Base-by-base conservation (phyloP, 2,113 vertebrate species). In the Dipodomys stephensi region DNA sequence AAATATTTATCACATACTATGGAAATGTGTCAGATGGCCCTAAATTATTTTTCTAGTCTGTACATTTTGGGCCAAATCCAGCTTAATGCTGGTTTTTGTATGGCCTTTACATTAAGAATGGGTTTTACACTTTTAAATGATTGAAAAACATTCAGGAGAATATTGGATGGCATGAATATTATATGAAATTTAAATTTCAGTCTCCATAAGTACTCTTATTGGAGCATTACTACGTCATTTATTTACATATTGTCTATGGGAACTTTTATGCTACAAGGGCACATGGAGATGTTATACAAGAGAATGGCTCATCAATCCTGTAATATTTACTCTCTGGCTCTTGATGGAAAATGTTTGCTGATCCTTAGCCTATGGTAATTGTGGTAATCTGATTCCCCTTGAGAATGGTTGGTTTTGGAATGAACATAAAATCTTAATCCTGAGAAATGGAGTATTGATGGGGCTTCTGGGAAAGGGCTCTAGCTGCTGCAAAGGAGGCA, bases 351-450 rank as follows among this genome's bases (percentile, higher is more conserved):
- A 82, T 39, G 65, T 90, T 91, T 82, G 81, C 78, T 79, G 87
- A 85, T 92, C 67, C n/a, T 84, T 87, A 72, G 67, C 30, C 57
- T 69, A 44, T 39, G 27, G 81, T 95, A 95, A 96, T 93, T 60
- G 6, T 91, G 84, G 90, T 95, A 93, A 95, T 97, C 93, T 94
- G 82, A 94, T 95, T 97, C 95, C 85, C 92, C 60, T 74, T 71
- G 65, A 30, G 74, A 91, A 88, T 94, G 90, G 92, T 82, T 91
- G 80, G 49, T 78, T 95, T 95, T 78, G 18, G 76, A 95, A 92
- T 76, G 67, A 96, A 71, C 94, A 94, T 96, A 88, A 97, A 96
- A 90, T 88, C 82, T 27, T 88, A 95, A 96, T 97, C 92, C 85
- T 95, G 71, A 83, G 82, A 96, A 96, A 96, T 87, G 87, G n/a